Evolutionary conservation across 2,888 invertebrate genomes (phyloP).

Genomic region (Drosophila monieri): DNA sequence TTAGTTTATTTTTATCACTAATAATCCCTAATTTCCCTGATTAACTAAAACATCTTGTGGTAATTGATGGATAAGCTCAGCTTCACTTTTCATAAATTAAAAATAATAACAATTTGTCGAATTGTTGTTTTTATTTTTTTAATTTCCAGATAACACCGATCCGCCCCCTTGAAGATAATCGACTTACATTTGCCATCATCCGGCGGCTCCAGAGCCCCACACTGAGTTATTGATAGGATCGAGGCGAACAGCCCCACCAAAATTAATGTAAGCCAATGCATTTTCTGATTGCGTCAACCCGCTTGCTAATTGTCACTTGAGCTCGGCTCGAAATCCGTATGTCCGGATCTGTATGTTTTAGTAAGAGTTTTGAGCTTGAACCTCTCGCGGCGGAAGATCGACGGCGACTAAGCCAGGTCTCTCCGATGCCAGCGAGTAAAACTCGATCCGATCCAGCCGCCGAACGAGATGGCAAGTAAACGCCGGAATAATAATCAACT

Average conservation of each 20-base stretch:
- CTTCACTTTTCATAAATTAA: not conserved
- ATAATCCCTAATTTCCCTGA: not conserved
- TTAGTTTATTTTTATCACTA: no score
- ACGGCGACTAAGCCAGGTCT: slow-evolving; percentile 57
- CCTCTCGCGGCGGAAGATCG: slow-evolving; percentile 62
- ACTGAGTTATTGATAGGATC: slow-evolving; percentile 49
- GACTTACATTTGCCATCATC: slow-evolving; percentile 82
- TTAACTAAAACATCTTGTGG: not conserved
- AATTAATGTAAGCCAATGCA: slow-evolving; percentile 48
- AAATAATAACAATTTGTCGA: slow-evolving; percentile 5
- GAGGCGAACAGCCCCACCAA: slow-evolving; percentile 46
- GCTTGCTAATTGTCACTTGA: slow-evolving; percentile 4
- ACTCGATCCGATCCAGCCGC: slow-evolving; percentile 54
- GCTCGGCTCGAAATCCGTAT: not conserved
- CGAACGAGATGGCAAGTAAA: slow-evolving; percentile 27
- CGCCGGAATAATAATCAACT: slow-evolving; percentile 37
- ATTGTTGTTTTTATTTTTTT: not conserved
- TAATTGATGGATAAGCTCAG: not conserved
- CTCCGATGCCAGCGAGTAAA: slow-evolving; percentile 43
- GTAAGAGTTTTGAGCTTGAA: slow-evolving; percentile 28
- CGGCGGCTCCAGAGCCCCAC: slow-evolving; percentile 44
- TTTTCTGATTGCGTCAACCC: slow-evolving; percentile 33
- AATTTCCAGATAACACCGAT: slow-evolving; percentile 6
- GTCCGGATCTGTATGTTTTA: not conserved
- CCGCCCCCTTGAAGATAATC: slow-evolving; percentile 10